These are phyloP conservation scores for Hippocampus zosterae DNA, from an alignment of 2,113 vertebrate genomes.

Conservation along the genomic window DNA sequence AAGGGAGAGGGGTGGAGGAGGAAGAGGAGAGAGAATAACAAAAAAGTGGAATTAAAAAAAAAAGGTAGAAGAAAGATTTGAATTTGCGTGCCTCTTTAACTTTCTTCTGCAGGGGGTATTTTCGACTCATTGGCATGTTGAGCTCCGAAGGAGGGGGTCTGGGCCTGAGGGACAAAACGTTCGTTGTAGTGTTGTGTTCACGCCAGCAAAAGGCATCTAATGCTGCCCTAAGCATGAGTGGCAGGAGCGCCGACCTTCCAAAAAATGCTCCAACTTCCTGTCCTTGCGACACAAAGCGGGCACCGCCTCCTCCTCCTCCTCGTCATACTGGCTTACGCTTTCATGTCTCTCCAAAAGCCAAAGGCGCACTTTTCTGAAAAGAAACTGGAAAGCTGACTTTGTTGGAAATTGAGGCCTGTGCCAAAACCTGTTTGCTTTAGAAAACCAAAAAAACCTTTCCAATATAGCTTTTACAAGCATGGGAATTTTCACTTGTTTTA, in stretches of 20 bases:
- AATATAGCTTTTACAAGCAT: background rate
- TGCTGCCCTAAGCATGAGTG: conserved; percentile 75
- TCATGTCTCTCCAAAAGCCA: conserved; percentile 62
- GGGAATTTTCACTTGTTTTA: background rate
- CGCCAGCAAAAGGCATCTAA: conserved; percentile 67
- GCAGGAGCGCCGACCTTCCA: conserved; percentile 69
- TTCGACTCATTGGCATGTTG: conserved; percentile 50
- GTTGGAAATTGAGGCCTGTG: conserved; percentile 46
- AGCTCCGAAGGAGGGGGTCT: conserved; percentile 35
- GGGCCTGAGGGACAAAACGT: conserved; percentile 61
- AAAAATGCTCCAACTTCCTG: conserved; percentile 21
- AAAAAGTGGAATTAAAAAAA: background rate
- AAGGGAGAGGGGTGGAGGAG: background rate
- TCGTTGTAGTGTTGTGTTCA: conserved; percentile 70
- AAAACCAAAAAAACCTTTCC: conserved; percentile 25
- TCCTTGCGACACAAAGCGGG: conserved; percentile 42
- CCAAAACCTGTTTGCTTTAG: conserved; percentile 11
- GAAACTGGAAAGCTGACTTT: conserved; percentile 35
- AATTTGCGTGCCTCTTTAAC: conserved; percentile 17
- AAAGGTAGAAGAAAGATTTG: conserved; percentile 7
- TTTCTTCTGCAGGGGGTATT: conserved; percentile 30
- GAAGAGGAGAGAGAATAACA: background rate
- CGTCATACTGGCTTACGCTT: conserved; percentile 42
- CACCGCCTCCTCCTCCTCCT: conserved; percentile 22
- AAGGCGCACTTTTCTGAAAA: conserved; percentile 42